Evolutionary conservation across 2,797 vertebrate species (phyloP).

Genomic region (Xenopus petersii): DNA sequence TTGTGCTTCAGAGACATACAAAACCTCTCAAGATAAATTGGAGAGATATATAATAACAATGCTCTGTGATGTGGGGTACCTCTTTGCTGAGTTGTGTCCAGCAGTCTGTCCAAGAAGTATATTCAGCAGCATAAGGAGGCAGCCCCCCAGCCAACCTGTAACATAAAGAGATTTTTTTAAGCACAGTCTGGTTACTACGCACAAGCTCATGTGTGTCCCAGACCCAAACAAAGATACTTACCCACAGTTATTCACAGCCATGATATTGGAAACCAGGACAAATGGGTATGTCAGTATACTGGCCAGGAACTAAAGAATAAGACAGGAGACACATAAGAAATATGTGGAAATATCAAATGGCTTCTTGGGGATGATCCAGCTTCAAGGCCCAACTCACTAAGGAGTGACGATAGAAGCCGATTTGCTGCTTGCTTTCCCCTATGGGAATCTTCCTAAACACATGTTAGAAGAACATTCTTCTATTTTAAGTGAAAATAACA

Average conservation of each 20-base stretch:
- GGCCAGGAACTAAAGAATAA: conserved; percentile 81
- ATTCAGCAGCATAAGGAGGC: conserved; percentile 80
- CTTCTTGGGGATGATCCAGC: no score
- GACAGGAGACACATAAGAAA: neutral
- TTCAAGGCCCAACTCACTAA: no score
- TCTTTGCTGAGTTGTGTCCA: conserved; percentile 87
- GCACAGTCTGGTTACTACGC: neutral
- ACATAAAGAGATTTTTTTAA: neutral
- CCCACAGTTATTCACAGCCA: conserved; percentile 97
- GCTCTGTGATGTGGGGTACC: conserved; percentile 57
- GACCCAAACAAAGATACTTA: conserved; percentile 63
- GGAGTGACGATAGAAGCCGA: no score
- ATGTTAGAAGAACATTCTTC: no score
- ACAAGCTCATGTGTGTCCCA: no score
- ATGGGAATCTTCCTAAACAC: no score
- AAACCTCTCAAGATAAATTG: no score
- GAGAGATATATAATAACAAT: no score
- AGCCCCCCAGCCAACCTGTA: conserved; percentile 82
- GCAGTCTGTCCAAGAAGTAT: conserved; percentile 89
- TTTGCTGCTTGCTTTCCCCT: no score
- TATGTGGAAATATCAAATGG: no score
- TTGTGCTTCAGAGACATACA: no score
- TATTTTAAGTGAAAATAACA: no score
- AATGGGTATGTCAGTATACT: conserved; percentile 97
- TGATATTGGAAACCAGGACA: conserved; percentile 91